Base-by-base conservation (phyloP, 2,113 vertebrate species). In the Dinomys branickii region DNA sequence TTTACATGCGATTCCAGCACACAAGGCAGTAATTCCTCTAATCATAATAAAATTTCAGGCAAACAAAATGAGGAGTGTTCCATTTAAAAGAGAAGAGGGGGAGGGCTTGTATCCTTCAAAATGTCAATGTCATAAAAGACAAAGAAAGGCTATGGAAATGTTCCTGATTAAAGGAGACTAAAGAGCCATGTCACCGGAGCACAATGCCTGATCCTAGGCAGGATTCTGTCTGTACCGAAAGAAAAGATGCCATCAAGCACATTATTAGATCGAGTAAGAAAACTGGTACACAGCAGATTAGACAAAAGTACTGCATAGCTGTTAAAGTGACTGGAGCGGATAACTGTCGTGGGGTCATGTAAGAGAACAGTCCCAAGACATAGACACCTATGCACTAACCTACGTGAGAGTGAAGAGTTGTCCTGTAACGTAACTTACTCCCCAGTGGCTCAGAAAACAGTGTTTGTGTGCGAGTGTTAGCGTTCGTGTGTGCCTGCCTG, bases 91-190 rank as follows among this genome's bases (percentile, higher is more conserved):
- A 58, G 80, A 85, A 94, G 41, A 41, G 35, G 87, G 56, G 94
- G 90, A 89, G 81, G 91, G 54, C 52, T 35, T 14, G 20, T 84
- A 78, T 28, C 58, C 80, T 96, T 96, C 90, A 89, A 92, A 89
- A 97, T 90, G 96, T 95, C 95, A 95, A 30, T 93, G 96, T 97
- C 94, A 89, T 83, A 89, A 83, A 87, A 89, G 95, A 96, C 92
- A 93, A 91, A 97, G 81, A 85, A 63, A 90, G 50, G 85, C 77
- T 95, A 69, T 50, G 87, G 91, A 77, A 73, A 41, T 73, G 78
- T 56, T 94, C 86, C 87, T 83, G 84, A 97, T 96, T 93, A 96
- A 93, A 92, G 50, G 82, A 59, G 38, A 94, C 84, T 80, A 33
- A 90, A 85, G 58, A 88, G 73, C 85, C 52, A 3, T 61, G 94